Percentiles rank a stretch among this genome's conserved stretches.
Conservation (phyloP, 2,113 vertebrate genomes). For the Crocuta crocuta region DNA sequence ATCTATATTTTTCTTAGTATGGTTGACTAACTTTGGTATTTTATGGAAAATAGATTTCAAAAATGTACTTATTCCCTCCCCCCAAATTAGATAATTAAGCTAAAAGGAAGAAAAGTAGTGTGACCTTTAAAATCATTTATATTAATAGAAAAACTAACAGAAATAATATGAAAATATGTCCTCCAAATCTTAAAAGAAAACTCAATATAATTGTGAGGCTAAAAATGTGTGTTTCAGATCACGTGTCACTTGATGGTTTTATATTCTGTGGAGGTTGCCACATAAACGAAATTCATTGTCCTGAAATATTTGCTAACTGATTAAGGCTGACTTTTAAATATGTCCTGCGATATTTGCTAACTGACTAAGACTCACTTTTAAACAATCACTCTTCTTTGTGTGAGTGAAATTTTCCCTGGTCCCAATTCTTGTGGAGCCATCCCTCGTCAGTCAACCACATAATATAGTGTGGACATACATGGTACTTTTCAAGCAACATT, state of each 20-base stretch:
- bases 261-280: background rate
- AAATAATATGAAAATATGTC: background rate
- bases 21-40: constrained; percentile 30
- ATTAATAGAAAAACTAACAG: background rate
- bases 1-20: constrained; percentile 44
- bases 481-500: background rate
- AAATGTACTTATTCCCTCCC: background rate
- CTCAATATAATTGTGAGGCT: background rate
- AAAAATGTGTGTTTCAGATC: background rate
- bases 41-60: constrained; percentile 28
- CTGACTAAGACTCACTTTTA: background rate
- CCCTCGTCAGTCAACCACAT: background rate
- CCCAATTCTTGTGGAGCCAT: background rate
- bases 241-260: background rate
- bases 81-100: background rate
- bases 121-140: background rate
- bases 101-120: constrained; percentile 4
- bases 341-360: background rate
- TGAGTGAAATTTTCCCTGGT: background rate
- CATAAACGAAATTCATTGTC: background rate
- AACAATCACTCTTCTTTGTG: background rate
- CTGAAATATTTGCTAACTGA: background rate
- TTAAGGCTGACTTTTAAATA: background rate
- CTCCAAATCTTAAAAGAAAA: constrained; percentile 44
- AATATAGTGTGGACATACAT: background rate